Evolutionary conservation across 2,888 invertebrate species (phyloP).

Genomic region (Hypercompe scribonia): DNA sequence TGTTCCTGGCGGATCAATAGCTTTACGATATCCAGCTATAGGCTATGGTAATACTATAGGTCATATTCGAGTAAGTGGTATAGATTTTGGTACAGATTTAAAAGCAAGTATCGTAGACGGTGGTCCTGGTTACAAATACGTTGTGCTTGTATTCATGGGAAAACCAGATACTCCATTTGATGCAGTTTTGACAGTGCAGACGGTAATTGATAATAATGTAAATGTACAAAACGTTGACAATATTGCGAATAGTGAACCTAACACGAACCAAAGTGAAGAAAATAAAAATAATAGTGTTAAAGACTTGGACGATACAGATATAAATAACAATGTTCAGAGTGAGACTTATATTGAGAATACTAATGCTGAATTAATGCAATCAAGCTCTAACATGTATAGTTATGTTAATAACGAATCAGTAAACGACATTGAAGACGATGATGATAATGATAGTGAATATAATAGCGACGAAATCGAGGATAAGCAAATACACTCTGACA

Average conservation of each 20-base stretch:
- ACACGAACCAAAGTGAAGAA: constrained; percentile 45
- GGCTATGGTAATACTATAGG: constrained; percentile 73
- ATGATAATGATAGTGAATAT: constrained; percentile 31
- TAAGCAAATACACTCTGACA: constrained; percentile 31
- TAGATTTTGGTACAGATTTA: constrained; percentile 79
- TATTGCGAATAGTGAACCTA: constrained; percentile 27
- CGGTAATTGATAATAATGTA: constrained; percentile 52
- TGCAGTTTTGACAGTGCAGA: constrained; percentile 76
- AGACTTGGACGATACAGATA: constrained; percentile 61
- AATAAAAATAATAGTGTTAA: constrained; percentile 57
- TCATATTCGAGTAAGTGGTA: constrained; percentile 78
- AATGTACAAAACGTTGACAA: constrained; percentile 37
- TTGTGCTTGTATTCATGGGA: constrained; percentile 75
- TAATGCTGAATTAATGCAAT: constrained; percentile 62
- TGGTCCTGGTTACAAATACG: constrained; percentile 81
- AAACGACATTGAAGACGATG: constrained; percentile 37
- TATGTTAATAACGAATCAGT: constrained; percentile 60
- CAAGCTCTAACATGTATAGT: constrained; percentile 67
- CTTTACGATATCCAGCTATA: constrained; percentile 76
- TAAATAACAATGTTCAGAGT: constrained; percentile 45
- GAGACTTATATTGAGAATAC: constrained; percentile 41
- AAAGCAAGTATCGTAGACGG: constrained; percentile 79
- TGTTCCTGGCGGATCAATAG: constrained; percentile 78
- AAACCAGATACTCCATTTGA: constrained; percentile 73
- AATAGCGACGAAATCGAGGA: constrained; percentile 27